Base-by-base conservation (phyloP, 2,113 vertebrate species). In the Struthio camelus region DNA sequence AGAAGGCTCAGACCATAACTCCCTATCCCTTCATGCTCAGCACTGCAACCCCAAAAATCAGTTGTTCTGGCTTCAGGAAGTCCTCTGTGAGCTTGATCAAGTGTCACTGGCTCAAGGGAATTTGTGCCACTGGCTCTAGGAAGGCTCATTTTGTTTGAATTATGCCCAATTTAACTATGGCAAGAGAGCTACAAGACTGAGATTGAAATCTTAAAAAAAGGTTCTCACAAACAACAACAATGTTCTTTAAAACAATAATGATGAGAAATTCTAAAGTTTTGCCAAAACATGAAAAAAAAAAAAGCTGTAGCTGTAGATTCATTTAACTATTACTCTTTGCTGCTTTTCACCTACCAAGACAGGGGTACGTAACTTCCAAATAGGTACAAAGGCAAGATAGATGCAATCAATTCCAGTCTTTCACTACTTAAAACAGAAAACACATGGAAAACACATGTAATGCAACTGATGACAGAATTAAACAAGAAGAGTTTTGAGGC, bases 1-100 rank as follows among this genome's bases (percentile, higher is more conserved):
- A 84, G 90, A 97, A 94, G 54, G 46, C 50, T 79, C 30, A 83
- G 34, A 83, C 64, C 61, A 19, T 42, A 64, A 88, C 50, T 87
- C 50, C 46, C 76, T 88, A 54, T 24, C 17, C 24, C 64, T 40
- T 62, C 32, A 66, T 36, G 16, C 15, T 42, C 54, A 36, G 71
- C 19, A 83, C 25, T 1, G 1, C 40, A 87, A 28, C 61, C 9
- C 16, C 24, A 89, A 69, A 93, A 56, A 10, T 13, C 76, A 76
- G 28, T n/a, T 81, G 22, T 40, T 89, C 58, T 83, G 59, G 54
- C 71, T 88, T 83, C 75, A 69, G 61, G 58, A 27, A 7, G 0
- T 18, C 38, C 19, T 9, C 27, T 59, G 20, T 32, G 18, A 86
- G 25, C 7, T 69, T 54, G 23, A 50, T 83, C 2, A 14, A 75